Percentiles rank a stretch among this genome's conserved stretches.
Evolutionary conservation across 2,113 vertebrate species (phyloP).

Genomic region (Rhineura floridana): DNA sequence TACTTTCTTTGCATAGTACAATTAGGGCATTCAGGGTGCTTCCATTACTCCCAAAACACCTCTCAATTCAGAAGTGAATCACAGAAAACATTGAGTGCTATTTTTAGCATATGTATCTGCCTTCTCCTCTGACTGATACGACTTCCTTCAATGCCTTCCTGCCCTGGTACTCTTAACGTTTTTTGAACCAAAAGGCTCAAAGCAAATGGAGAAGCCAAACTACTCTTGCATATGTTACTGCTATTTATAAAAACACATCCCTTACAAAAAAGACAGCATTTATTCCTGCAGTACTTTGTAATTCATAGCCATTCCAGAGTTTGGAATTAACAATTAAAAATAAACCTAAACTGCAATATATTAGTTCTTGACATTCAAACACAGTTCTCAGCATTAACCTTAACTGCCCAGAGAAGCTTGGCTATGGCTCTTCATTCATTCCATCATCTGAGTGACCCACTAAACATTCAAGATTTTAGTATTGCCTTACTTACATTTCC

Average conservation of each 20-base stretch:
- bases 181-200: background rate
- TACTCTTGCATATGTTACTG: background rate
- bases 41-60: background rate
- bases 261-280: background rate
- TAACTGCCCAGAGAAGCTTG: background rate
- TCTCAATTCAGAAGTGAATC: background rate
- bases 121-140: background rate
- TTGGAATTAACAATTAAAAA: background rate
- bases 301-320: background rate
- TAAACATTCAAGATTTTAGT: background rate
- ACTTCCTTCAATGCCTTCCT: background rate
- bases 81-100: background rate
- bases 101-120: too few relatives aligned
- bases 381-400: background rate
- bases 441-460: background rate
- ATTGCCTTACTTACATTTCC: constrained; percentile 87
- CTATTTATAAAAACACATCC: background rate
- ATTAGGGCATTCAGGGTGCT: background rate
- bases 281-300: background rate
- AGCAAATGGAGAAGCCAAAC: background rate
- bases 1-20: background rate
- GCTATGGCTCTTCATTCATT: background rate
- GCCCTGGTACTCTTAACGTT: background rate
- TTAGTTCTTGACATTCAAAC: constrained; percentile 10
- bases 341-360: fast-evolving